Conservation (phyloP, 2,888 invertebrate genomes). For the Rhingia rostrata region DNA sequence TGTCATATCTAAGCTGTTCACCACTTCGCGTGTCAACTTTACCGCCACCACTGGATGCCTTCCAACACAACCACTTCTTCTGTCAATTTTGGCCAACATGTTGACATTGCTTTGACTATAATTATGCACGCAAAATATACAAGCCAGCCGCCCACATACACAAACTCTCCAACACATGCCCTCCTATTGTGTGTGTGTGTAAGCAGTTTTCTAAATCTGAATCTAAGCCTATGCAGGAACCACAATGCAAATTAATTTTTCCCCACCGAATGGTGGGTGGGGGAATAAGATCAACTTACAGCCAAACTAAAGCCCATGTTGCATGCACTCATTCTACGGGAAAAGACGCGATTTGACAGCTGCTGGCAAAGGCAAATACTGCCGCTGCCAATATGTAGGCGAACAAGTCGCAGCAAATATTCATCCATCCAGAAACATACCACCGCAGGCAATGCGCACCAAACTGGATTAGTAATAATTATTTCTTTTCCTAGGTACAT, state of each 20-base stretch:
- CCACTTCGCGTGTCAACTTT: constrained; percentile 15
- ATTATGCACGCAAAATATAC: constrained; percentile 37
- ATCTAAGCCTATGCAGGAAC: constrained; percentile 42
- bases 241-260: constrained; percentile 54
- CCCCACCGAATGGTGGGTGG: constrained; percentile 36
- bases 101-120: constrained; percentile 57
- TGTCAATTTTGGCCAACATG: constrained; percentile 52
- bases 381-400: constrained; percentile 61
- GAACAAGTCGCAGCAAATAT: constrained; percentile 56
- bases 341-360: constrained; percentile 53
- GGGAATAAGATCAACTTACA: constrained; percentile 40
- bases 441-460: constrained; percentile 46
- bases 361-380: constrained; percentile 39
- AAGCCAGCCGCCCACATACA: constrained; percentile 37
- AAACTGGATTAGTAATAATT: constrained; percentile 67
- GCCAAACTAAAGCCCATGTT: constrained; percentile 31
- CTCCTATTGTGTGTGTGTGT: not conserved
- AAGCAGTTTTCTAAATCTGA: not conserved
- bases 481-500: not conserved
- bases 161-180: not conserved
- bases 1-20: constrained; percentile 10
- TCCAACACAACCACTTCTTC: constrained; percentile 35
- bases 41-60: constrained; percentile 12
- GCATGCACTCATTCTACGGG: constrained; percentile 19
- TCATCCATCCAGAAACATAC: constrained; percentile 36